A percentile compares a stretch with the other conserved stretches of the same genome.
These are phyloP conservation scores for Prunella strophiata DNA, from an alignment of 2,797 vertebrate genomes.

Conservation along the genomic window DNA sequence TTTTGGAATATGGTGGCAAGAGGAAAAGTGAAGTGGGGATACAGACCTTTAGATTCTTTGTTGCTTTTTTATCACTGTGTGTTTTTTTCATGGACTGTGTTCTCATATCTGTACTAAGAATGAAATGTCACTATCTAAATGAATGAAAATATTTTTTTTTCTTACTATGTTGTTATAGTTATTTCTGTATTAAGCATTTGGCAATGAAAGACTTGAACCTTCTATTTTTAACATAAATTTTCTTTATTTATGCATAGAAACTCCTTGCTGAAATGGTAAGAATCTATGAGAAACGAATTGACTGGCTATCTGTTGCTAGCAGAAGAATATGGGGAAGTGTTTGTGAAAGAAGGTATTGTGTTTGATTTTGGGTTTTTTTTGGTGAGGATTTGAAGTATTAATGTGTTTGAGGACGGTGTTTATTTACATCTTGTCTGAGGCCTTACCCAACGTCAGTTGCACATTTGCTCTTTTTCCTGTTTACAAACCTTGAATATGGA, in stretches of 20 bases:
- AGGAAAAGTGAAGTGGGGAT: neutral
- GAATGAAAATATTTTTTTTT: neutral
- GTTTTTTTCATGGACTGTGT: neutral
- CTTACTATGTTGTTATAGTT: neutral
- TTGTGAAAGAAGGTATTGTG: conserved; percentile 81
- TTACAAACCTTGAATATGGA: neutral
- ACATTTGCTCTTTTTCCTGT: neutral
- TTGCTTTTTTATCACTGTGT: neutral
- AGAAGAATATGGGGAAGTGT: conserved; percentile 83
- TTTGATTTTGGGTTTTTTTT: neutral
- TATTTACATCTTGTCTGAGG: neutral
- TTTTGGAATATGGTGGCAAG: neutral
- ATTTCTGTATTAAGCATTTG: neutral
- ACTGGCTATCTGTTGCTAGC: conserved; percentile 80
- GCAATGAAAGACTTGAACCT: neutral
- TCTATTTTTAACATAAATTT: neutral
- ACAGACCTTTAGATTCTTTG: neutral
- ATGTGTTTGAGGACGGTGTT: neutral
- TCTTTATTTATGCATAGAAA: conserved; percentile 69
- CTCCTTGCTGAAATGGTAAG: conserved; percentile 69
- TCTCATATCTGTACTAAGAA: neutral
- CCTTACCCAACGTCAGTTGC: neutral
- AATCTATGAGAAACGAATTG: conserved; percentile 74
- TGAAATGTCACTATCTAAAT: neutral
- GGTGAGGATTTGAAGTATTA: neutral